Conservation (phyloP, 1,140 invertebrate genomes). For the Drosophila kepulauana region DNA sequence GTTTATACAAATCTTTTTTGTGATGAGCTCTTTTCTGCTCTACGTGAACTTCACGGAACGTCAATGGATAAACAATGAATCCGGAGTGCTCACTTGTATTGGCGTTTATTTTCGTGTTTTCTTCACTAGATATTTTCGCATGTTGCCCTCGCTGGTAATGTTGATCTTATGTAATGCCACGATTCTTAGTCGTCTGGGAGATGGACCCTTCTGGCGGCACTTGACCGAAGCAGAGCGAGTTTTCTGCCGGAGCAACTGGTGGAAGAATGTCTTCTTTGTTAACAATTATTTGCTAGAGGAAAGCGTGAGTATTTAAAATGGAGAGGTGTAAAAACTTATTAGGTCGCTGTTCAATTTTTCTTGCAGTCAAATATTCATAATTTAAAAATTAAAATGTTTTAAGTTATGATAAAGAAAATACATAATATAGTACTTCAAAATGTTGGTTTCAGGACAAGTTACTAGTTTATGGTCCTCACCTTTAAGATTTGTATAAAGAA, state of each 20-base stretch:
- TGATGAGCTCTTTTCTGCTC: slow-evolving; percentile 86
- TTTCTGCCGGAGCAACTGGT: slow-evolving; percentile 88
- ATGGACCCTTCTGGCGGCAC: slow-evolving; percentile 86
- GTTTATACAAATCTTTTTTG: slow-evolving; percentile 86
- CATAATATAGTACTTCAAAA: too few relatives aligned
- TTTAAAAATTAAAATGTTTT: too few relatives aligned
- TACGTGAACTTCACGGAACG: slow-evolving; percentile 85
- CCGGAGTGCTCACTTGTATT: slow-evolving; percentile 44
- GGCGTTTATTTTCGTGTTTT: slow-evolving; percentile 71
- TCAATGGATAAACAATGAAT: slow-evolving; percentile 48
- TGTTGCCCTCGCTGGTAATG: slow-evolving; percentile 86
- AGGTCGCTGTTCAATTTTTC: too few relatives aligned
- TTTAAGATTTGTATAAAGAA: too few relatives aligned
- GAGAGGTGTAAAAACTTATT: too few relatives aligned
- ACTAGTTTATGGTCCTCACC: too few relatives aligned
- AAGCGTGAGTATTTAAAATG: slow-evolving; percentile 53
- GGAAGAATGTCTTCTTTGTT: slow-evolving; percentile 88
- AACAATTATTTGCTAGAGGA: slow-evolving; percentile 86
- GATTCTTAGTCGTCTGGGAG: slow-evolving; percentile 78
- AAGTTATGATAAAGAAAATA: too few relatives aligned
- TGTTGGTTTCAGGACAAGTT: too few relatives aligned
- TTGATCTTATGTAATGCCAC: slow-evolving; percentile 86
- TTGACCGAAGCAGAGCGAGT: slow-evolving; percentile 85
- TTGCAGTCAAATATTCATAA: too few relatives aligned
- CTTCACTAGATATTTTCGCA: slow-evolving; percentile 85